A percentile compares a stretch with the other conserved stretches of the same genome.
Evolutionary conservation across 2,888 invertebrate genomes (phyloP).

Genomic region (Campoplex capitator): DNA sequence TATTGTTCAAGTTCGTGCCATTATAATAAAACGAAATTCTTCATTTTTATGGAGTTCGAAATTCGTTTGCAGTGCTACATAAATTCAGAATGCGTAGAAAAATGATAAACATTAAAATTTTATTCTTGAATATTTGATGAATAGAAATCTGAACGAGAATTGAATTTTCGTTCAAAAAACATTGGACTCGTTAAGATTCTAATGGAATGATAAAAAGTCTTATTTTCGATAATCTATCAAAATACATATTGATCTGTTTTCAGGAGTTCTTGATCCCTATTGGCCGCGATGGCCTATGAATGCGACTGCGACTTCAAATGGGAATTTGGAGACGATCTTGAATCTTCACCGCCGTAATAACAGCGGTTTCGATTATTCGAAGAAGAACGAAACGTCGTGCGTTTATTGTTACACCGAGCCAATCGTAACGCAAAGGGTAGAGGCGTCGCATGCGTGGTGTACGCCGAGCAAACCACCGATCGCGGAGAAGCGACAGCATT

Average conservation of each 20-base stretch:
- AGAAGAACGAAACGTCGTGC: slow-evolving; percentile 78
- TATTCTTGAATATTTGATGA: too few species aligned
- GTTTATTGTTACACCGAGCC: slow-evolving; percentile 81
- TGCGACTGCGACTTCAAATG: slow-evolving; percentile 62
- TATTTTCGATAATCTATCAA: neutral
- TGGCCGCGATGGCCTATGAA: slow-evolving; percentile 71
- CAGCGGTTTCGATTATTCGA: slow-evolving; percentile 73
- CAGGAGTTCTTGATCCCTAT: slow-evolving; percentile 64
- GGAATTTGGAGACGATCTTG: slow-evolving; percentile 75
- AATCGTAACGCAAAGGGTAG: slow-evolving; percentile 72
- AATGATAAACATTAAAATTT: too few species aligned
- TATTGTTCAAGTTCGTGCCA: too few species aligned
- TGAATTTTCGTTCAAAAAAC: too few species aligned
- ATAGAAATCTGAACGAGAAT: too few species aligned
- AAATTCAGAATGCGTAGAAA: too few species aligned
- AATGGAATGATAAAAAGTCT: neutral
- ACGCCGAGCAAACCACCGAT: slow-evolving; percentile 73
- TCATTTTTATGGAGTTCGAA: too few species aligned
- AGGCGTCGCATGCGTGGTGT: slow-evolving; percentile 63
- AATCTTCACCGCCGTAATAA: slow-evolving; percentile 70
- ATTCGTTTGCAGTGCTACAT: too few species aligned
- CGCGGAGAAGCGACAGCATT: slow-evolving; percentile 76
- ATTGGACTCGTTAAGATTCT: too few species aligned
- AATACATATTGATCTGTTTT: neutral
- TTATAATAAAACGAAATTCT: too few species aligned